Percentiles rank a stretch among this genome's conserved stretches.
These are phyloP conservation scores for Sisyra nigra DNA, from an alignment of 2,888 invertebrate species.

Conservation along the genomic window DNA sequence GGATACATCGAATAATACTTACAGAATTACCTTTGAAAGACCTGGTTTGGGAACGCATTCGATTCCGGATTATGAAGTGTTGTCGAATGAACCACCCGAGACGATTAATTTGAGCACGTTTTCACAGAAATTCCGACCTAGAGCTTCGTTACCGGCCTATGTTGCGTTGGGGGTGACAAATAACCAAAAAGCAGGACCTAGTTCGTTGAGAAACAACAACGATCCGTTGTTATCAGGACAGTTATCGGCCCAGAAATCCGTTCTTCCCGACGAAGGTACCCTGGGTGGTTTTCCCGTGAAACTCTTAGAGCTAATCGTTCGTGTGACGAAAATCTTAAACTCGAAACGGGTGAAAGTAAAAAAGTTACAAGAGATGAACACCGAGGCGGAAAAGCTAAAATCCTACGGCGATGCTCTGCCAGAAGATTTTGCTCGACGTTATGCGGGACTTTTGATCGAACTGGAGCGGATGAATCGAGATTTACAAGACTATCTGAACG, in stretches of 20 bases:
- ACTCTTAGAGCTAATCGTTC: constrained; percentile 72
- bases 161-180: constrained; percentile 30
- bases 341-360: constrained; percentile 69
- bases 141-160: constrained; percentile 41
- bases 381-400: constrained; percentile 74
- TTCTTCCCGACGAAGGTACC: constrained; percentile 27
- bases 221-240: constrained; percentile 54
- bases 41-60: constrained; percentile 87
- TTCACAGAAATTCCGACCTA: constrained; percentile 61
- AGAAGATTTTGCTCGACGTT: constrained; percentile 79
- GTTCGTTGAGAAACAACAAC: constrained; percentile 30
- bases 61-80: constrained; percentile 90
- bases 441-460: constrained; percentile 75
- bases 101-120: constrained; percentile 76
- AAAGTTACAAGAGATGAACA: constrained; percentile 70
- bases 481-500: constrained; percentile 68
- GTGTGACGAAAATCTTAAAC: constrained; percentile 69
- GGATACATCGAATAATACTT: constrained; percentile 86
- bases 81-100: constrained; percentile 83
- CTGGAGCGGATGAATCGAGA: constrained; percentile 83
- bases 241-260: constrained; percentile 21
- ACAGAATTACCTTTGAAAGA: constrained; percentile 87
- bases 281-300: constrained; percentile 73
- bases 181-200: constrained; percentile 23
- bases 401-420: constrained; percentile 64